phyloP scores from a whole-genome alignment of 2,113 vertebrate genomes.

The Chascanopsetta lugubris region DNA sequence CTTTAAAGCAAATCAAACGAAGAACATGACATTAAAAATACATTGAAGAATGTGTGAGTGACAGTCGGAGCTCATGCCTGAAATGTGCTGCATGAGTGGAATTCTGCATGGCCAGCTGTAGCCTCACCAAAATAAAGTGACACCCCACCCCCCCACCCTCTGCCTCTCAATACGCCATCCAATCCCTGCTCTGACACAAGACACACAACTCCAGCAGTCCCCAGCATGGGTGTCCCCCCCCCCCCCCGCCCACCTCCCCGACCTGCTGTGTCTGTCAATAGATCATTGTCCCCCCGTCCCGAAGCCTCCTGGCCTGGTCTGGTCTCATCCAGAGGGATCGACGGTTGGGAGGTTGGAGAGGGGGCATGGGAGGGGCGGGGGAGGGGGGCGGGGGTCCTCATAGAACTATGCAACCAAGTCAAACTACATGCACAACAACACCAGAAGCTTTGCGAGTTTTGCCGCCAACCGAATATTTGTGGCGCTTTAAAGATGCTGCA shows the following conservation, averaged over 20 bases:
- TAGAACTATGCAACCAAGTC: not conserved
- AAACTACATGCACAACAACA: conserved; percentile 4
- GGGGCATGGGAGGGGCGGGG: not conserved
- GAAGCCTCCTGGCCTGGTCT: conserved; percentile 33
- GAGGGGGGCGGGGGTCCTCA: conserved; percentile 1
- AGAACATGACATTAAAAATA: not conserved
- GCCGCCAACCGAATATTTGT: not conserved
- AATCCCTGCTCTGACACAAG: conserved; percentile 41
- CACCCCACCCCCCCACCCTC: not conserved
- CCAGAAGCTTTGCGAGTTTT: conserved; percentile 7
- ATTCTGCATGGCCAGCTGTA: conserved; percentile 44
- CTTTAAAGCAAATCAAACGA: not conserved
- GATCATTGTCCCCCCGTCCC: conserved; percentile 53
- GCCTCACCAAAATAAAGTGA: conserved; percentile 55
- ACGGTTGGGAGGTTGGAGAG: conserved; percentile 6
- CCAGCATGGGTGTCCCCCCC: conserved; percentile 29
- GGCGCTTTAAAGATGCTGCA: conserved; percentile 10
- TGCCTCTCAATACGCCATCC: conserved; percentile 12
- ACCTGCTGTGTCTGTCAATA: conserved; percentile 45
- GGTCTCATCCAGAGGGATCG: conserved; percentile 45
- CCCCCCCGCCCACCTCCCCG: not conserved
- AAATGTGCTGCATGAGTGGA: conserved; percentile 43
- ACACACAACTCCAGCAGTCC: conserved; percentile 35
- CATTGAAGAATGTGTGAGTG: conserved; percentile 1
- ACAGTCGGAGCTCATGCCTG: not conserved